Evolutionary conservation across 2,888 invertebrate genomes (phyloP).

Genomic region (Nephrotoma appendiculata): DNA sequence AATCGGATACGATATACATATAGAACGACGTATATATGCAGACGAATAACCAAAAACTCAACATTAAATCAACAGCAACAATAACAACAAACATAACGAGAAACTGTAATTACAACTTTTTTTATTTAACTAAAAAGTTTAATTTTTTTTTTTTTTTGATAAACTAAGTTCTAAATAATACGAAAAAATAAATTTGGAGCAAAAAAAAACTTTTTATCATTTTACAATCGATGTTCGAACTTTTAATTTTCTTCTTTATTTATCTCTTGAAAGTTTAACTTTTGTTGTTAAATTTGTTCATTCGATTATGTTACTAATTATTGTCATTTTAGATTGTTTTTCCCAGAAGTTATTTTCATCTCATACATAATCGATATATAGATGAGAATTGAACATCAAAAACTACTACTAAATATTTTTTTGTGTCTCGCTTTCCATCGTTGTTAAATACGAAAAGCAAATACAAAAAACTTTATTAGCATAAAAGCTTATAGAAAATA

Average conservation of each 20-base stretch:
- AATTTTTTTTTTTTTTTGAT: neutral
- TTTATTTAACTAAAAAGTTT: neutral
- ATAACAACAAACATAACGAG: neutral
- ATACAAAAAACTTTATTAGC: neutral
- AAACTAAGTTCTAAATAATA: neutral
- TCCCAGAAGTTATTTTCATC: neutral
- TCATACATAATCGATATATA: neutral
- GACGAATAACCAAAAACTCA: neutral
- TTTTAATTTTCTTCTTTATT: neutral
- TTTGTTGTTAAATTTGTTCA: neutral
- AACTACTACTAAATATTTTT: neutral
- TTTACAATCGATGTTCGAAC: neutral
- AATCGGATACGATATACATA: neutral
- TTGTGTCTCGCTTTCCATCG: neutral
- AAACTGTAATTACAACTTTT: neutral
- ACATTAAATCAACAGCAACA: neutral
- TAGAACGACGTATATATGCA: neutral
- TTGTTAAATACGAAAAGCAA: neutral
- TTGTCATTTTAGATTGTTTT: neutral
- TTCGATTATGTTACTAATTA: conserved; percentile 2
- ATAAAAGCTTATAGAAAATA: neutral
- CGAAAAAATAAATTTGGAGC: neutral
- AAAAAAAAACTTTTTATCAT: neutral
- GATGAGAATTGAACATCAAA: neutral
- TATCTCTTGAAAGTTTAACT: neutral